Evolutionary conservation across 2,888 invertebrate genomes (phyloP).

Genomic region (Cerceris ruficornis): DNA sequence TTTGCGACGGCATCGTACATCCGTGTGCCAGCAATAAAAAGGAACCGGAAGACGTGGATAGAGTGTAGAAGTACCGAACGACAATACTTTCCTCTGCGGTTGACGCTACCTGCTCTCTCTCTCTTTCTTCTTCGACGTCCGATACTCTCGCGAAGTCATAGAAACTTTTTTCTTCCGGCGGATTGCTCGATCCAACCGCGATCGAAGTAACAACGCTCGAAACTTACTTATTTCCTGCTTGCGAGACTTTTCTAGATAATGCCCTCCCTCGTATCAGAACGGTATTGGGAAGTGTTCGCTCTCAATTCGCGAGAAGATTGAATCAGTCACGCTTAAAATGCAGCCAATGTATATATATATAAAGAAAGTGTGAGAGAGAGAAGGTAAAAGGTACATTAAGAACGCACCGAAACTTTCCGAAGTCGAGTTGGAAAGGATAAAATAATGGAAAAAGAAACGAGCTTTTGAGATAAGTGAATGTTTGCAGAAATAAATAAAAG

Average conservation of each 20-base stretch:
- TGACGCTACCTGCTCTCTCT: conserved; percentile 28
- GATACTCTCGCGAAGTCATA: conserved; percentile 56
- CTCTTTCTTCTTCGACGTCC: conserved; percentile 23
- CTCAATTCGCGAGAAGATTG: neutral
- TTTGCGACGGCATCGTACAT: conserved; percentile 51
- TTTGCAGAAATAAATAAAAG: too few relatives aligned
- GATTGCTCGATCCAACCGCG: conserved; percentile 50
- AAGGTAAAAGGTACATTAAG: too few relatives aligned
- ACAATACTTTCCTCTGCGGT: conserved; percentile 57
- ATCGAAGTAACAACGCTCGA: conserved; percentile 59
- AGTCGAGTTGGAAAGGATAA: too few relatives aligned
- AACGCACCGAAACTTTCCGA: too few relatives aligned
- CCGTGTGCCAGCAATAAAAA: conserved; percentile 65
- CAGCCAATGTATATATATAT: too few relatives aligned
- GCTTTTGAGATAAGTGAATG: too few relatives aligned
- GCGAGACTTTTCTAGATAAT: conserved; percentile 59
- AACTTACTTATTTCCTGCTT: conserved; percentile 64
- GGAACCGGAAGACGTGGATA: conserved; percentile 65
- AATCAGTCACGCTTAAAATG: neutral
- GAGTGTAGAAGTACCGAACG: conserved; percentile 65
- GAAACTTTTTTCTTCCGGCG: conserved; percentile 46
- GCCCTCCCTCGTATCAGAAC: conserved; percentile 26
- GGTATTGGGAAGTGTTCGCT: conserved; percentile 23
- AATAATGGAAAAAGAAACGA: too few relatives aligned
- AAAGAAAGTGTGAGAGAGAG: too few relatives aligned